These are phyloP conservation scores for Squalus acanthias DNA, from an alignment of 2,797 vertebrate species.

Conservation along the genomic window DNA sequence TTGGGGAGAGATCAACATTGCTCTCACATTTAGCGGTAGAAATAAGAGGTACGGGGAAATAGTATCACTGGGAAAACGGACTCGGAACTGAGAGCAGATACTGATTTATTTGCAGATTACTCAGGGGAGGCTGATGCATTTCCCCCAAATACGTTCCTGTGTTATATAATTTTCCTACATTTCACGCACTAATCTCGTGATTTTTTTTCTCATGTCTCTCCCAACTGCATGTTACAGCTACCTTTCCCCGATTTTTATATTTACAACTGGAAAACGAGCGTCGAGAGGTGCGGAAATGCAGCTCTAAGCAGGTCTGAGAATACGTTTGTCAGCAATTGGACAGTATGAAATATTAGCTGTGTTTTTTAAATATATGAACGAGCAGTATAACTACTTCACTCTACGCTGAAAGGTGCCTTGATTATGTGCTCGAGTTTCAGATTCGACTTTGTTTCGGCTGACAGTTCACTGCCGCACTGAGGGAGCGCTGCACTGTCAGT, in stretches of 20 bases:
- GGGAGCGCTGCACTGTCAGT: not conserved
- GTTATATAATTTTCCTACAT: not conserved
- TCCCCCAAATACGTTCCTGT: not conserved
- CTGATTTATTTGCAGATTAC: not conserved
- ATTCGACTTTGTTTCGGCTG: not conserved
- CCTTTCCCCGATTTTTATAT: not conserved
- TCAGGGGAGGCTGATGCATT: not conserved
- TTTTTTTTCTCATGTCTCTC: no score
- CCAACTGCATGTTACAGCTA: not conserved
- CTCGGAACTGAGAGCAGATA: not conserved
- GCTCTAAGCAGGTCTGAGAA: not conserved
- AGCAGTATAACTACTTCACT: not conserved
- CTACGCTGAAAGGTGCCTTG: not conserved
- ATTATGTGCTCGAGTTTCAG: not conserved
- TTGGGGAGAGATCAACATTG: not conserved
- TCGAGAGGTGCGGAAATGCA: not conserved
- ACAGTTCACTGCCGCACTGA: not conserved
- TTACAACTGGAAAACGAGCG: not conserved
- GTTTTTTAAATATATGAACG: not conserved
- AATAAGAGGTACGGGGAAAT: not conserved
- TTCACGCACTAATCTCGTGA: not conserved
- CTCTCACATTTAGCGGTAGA: not conserved
- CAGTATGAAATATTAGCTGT: not conserved
- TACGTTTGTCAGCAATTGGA: not conserved
- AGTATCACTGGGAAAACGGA: not conserved